phyloP scores from a whole-genome alignment of 2,797 vertebrate species.

The Eidolon dupreanum region DNA sequence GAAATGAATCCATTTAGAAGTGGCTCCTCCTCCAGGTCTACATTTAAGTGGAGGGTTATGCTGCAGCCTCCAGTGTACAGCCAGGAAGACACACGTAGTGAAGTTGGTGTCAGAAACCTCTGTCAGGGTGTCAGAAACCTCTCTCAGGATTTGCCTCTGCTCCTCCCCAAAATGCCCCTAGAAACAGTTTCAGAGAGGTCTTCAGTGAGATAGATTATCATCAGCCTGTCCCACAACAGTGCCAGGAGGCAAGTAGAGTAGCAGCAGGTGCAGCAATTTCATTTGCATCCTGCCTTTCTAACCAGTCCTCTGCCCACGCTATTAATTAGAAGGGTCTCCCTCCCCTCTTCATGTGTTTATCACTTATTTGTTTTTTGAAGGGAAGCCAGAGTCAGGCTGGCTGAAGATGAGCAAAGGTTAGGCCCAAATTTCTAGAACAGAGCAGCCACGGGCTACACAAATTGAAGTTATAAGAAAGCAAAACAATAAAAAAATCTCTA shows the following conservation, averaged over 20 bases:
- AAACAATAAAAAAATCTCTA: constrained; percentile 57
- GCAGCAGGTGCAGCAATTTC: rapidly evolving
- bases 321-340: constrained; percentile 71
- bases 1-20: neutral
- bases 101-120: neutral
- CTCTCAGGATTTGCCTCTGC: constrained; percentile 24
- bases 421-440: neutral
- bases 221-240: neutral
- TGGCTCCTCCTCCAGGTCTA: neutral
- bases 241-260: constrained; percentile 3
- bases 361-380: constrained; percentile 49
- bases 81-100: rapidly evolving
- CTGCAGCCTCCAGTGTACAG: neutral
- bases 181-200: constrained; percentile 54
- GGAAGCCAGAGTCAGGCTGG: constrained; percentile 18
- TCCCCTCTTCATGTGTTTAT: neutral
- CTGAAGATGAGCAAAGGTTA: neutral
- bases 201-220: constrained; percentile 69
- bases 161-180: constrained; percentile 35
- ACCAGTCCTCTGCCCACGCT: neutral
- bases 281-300: constrained; percentile 78
- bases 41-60: neutral
- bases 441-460: constrained; percentile 65
- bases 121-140: neutral
- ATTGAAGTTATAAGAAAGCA: constrained; percentile 67